Evolutionary conservation across 2,113 vertebrate genomes (phyloP).

Genomic region (Dromaius novaehollandiae): DNA sequence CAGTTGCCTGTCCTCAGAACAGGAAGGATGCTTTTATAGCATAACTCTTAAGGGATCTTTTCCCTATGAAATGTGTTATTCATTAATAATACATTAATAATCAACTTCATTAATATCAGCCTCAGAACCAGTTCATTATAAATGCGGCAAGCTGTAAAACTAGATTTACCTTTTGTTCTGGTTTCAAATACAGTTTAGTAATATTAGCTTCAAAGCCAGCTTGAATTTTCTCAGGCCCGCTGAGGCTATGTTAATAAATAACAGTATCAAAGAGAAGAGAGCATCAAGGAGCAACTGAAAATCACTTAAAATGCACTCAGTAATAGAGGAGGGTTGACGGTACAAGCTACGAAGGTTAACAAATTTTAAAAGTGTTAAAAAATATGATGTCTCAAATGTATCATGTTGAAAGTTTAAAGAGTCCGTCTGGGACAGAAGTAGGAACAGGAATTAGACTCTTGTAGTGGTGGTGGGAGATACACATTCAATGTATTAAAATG

Average conservation of each 20-base stretch:
- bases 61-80: background rate
- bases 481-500: background rate
- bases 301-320: background rate
- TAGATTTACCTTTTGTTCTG: background rate
- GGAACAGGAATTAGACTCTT: background rate
- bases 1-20: background rate
- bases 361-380: background rate
- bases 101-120: background rate
- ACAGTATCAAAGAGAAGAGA: background rate
- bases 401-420: background rate
- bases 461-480: background rate
- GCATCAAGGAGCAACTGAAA: background rate
- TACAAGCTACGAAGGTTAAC: background rate
- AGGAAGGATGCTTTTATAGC: background rate
- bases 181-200: background rate
- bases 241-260: background rate
- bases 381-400: background rate
- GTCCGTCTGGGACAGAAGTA: background rate
- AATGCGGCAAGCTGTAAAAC: background rate
- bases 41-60: background rate
- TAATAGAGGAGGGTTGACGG: background rate
- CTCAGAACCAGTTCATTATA: background rate
- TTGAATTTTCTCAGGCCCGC: background rate
- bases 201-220: background rate
- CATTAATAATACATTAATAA: background rate